A percentile compares a stretch with the other conserved stretches of the same genome.
These are phyloP conservation scores for Phaenicophaeus curvirostris DNA, from an alignment of 2,797 vertebrate genomes.

Conservation along the genomic window DNA sequence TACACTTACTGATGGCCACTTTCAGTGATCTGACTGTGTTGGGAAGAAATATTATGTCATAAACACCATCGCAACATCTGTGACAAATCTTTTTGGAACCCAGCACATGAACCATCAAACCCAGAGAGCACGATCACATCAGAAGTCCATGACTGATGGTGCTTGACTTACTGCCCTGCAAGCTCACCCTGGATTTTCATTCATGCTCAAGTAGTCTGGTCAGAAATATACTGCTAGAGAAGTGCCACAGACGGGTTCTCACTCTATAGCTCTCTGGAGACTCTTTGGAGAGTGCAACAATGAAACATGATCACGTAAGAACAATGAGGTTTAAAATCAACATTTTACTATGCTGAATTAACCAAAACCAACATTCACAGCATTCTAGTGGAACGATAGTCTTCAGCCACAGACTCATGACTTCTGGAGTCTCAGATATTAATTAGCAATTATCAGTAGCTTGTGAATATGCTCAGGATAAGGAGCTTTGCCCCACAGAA, in stretches of 20 bases:
- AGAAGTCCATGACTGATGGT: slow-evolving; percentile 4
- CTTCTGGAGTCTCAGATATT: not conserved
- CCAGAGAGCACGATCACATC: slow-evolving; percentile 33
- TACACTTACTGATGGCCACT: slow-evolving; percentile 60
- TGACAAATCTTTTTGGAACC: slow-evolving; percentile 50
- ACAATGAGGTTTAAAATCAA: slow-evolving; percentile 27
- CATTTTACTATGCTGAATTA: slow-evolving; percentile 26
- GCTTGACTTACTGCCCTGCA: slow-evolving; percentile 26
- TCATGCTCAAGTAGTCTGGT: not conserved
- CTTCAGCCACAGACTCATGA: not conserved
- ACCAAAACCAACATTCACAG: slow-evolving; percentile 18
- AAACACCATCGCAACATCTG: slow-evolving; percentile 71
- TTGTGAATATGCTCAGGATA: not conserved
- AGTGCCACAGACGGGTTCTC: slow-evolving; percentile 46
- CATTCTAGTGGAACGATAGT: not conserved
- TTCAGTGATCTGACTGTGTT: slow-evolving; percentile 65
- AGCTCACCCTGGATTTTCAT: not conserved
- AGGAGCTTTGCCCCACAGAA: not conserved
- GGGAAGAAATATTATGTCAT: slow-evolving; percentile 72
- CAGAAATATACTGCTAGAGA: slow-evolving; percentile 13
- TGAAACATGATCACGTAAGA: slow-evolving; percentile 20
- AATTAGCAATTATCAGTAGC: not conserved
- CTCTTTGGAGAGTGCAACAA: not conserved
- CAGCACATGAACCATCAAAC: not conserved
- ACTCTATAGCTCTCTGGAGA: slow-evolving; percentile 58